These are phyloP conservation scores for Sialia sialis DNA, from an alignment of 2,113 vertebrate species.

Conservation along the genomic window DNA sequence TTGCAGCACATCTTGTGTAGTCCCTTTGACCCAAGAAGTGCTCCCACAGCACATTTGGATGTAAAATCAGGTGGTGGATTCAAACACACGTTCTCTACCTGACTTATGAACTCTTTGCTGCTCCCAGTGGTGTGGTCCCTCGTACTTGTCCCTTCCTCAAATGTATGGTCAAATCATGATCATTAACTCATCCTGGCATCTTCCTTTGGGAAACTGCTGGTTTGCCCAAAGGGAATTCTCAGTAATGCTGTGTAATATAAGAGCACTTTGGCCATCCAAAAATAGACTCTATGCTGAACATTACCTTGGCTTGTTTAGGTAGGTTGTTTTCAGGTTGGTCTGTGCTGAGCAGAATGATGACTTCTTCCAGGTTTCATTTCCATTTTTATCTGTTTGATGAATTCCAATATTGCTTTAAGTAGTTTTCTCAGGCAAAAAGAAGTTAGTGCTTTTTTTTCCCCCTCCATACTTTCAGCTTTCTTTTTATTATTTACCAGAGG, in stretches of 20 bases:
- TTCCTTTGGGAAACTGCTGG: neutral
- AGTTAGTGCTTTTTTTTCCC: neutral
- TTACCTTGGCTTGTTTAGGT: neutral
- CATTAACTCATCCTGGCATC: neutral
- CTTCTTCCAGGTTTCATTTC: neutral
- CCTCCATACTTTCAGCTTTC: neutral
- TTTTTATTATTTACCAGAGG: neutral
- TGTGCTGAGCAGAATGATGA: neutral
- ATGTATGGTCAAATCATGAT: neutral
- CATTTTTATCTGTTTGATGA: neutral
- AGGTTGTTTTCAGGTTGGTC: neutral
- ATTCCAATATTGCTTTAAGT: neutral
- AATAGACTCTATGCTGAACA: neutral
- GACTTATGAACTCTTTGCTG: fast-evolving
- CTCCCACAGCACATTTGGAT: neutral
- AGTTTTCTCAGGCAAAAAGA: neutral
- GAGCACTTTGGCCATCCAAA: neutral
- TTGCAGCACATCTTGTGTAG: fast-evolving
- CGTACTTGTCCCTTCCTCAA: neutral
- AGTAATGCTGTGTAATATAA: neutral
- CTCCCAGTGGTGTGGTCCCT: neutral
- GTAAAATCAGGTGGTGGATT: neutral
- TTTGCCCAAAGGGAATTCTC: neutral
- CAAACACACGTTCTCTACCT: fast-evolving
- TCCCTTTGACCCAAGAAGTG: neutral